Base-by-base conservation (phyloP, 2,888 invertebrate species). In the Cyrtodaria siliqua region DNA sequence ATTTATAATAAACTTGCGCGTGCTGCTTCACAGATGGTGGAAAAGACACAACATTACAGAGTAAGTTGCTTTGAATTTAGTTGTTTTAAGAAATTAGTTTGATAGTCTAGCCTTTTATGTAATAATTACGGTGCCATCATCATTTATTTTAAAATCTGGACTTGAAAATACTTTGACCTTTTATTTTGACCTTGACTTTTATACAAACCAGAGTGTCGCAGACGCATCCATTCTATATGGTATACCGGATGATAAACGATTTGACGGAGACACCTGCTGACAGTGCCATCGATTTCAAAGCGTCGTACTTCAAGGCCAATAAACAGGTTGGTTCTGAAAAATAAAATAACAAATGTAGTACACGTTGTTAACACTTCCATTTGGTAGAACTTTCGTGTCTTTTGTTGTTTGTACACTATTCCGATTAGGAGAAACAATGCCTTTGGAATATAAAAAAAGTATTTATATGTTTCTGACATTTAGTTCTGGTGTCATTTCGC, bases 311-410 rank as follows among this genome's bases (percentile, higher is more conserved):
- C 74, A 88, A 85, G 55, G 89, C 90, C 6, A 87, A 90, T 74
- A 88, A 86, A 73, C 89, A 90, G 86, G 88, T 90, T 12, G 4
- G 33, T 33, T n/a, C n/a, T n/a, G n/a, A n/a, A n/a, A n/a, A n/a
- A n/a, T n/a, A n/a, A n/a, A n/a, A n/a, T n/a, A n/a, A n/a, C n/a
- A n/a, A n/a, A n/a, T n/a, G n/a, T n/a, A n/a, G n/a, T n/a, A n/a
- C n/a, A n/a, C n/a, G n/a, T n/a, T n/a, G n/a, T n/a, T n/a, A n/a
- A n/a, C n/a, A n/a, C n/a, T n/a, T n/a, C n/a, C n/a, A n/a, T n/a
- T n/a, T n/a, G n/a, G n/a, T n/a, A n/a, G n/a, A n/a, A n/a, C n/a
- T n/a, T n/a, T n/a, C n/a, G n/a, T n/a, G n/a, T n/a, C n/a, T n/a
- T n/a, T n/a, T n/a, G n/a, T n/a, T n/a, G n/a, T n/a, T n/a, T n/a